phyloP scores from a whole-genome alignment of 1,140 invertebrate species.

The Doryteuthis pealeii region DNA sequence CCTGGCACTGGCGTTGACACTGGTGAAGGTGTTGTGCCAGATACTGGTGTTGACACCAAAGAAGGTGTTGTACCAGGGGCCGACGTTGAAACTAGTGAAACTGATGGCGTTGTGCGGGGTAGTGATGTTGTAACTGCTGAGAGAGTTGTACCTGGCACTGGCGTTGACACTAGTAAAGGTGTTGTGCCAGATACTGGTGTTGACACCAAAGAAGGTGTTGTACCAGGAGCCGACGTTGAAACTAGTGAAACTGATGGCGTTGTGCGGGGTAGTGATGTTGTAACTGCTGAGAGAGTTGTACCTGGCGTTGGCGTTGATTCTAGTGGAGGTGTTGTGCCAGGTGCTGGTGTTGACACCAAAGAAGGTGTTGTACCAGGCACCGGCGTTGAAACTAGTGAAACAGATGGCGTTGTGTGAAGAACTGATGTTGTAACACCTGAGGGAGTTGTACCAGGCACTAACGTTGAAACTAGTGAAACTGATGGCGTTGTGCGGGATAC shows the following conservation, averaged over 20 bases:
- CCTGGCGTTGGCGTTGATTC: not conserved
- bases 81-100: not conserved
- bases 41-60: not conserved
- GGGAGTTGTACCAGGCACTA: not conserved
- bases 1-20: not conserved
- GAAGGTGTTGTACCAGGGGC: not conserved
- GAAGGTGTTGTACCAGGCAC: not conserved
- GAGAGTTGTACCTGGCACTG: not conserved
- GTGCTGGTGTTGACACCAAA: not conserved
- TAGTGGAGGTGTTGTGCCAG: not conserved
- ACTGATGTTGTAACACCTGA: not conserved
- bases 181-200: not conserved
- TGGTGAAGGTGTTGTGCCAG: not conserved
- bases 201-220: not conserved
- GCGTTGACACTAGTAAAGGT: not conserved
- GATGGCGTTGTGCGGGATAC: not conserved
- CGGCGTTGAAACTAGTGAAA: not conserved
- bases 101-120: not conserved
- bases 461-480: not conserved
- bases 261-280: not conserved
- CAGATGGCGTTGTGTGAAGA: not conserved
- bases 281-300: not conserved
- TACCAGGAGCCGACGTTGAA: not conserved
- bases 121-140: not conserved
- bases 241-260: constrained; percentile 13